Conservation (phyloP, 2,113 vertebrate genomes). For the Notarius quadriscutis region DNA sequence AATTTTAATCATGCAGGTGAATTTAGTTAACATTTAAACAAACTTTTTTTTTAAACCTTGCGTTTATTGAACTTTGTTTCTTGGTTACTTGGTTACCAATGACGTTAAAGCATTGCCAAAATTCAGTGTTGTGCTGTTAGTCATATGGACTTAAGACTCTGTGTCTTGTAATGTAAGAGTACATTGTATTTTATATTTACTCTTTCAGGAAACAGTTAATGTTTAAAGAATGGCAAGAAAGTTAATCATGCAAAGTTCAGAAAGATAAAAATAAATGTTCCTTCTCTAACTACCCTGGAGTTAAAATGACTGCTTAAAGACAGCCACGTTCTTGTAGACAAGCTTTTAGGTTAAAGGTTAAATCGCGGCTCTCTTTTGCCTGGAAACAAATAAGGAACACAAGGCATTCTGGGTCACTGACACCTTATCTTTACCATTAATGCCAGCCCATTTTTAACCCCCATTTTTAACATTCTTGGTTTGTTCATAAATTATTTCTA, state of each 20-base stretch:
- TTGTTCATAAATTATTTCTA: neutral
- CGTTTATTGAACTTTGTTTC: too few species aligned
- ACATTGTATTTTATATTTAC: neutral
- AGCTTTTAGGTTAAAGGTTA: neutral
- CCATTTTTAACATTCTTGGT: neutral
- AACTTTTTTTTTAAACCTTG: neutral
- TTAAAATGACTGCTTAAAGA: neutral
- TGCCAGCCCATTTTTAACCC: neutral
- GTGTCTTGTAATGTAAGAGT: neutral
- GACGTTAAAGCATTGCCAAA: neutral
- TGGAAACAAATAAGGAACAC: neutral
- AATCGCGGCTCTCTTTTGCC: neutral
- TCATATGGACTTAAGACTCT: neutral
- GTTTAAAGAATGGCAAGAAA: neutral
- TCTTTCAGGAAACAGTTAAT: neutral
- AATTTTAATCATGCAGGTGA: neutral
- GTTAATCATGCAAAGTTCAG: neutral
- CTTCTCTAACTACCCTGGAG: neutral
- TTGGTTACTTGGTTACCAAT: neutral
- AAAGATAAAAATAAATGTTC: neutral
- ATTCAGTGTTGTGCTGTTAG: neutral
- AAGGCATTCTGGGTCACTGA: neutral
- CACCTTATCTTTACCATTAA: neutral
- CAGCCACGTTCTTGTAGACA: neutral
- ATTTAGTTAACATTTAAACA: neutral